Percentiles rank a stretch among this genome's conserved stretches.
phyloP scores from a whole-genome alignment of 1,140 invertebrate species.

The Calycopis cecrops region DNA sequence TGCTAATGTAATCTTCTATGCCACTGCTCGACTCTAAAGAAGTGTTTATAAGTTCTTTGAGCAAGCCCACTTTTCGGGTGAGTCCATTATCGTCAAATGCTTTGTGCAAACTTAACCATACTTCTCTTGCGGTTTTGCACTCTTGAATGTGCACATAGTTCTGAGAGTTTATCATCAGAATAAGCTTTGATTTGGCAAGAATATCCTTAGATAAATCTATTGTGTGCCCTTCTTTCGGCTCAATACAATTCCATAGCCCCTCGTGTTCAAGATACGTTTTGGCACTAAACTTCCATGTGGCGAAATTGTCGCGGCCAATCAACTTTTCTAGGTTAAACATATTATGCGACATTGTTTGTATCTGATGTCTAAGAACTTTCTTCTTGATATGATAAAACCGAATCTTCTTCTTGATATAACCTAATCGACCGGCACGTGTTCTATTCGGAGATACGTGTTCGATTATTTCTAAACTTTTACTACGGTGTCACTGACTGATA shows the following conservation, averaged over 20 bases:
- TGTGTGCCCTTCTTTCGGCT: background rate
- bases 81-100: slow-evolving; percentile 26
- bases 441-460: no score
- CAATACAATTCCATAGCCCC: slow-evolving; percentile 20
- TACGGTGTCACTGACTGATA: no score
- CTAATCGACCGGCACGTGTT: no score
- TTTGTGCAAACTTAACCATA: slow-evolving; percentile 22
- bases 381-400: no score
- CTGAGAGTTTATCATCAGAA: slow-evolving; percentile 18
- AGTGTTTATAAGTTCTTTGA: slow-evolving; percentile 22
- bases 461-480: no score
- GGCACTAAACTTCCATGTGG: slow-evolving; percentile 5
- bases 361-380: no score
- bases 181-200: slow-evolving; percentile 20
- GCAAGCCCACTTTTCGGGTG: slow-evolving; percentile 18
- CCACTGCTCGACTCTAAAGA: slow-evolving; percentile 15
- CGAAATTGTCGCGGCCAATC: slow-evolving; percentile 14
- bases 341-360: no score
- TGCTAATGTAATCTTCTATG: slow-evolving; percentile 26
- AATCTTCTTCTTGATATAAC: no score
- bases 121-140: slow-evolving; percentile 19
- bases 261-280: slow-evolving; percentile 19
- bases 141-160: slow-evolving; percentile 28
- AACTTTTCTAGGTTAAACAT: slow-evolving; percentile 20
- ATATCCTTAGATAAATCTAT: slow-evolving; percentile 9